These are phyloP conservation scores for Cenopis cana DNA, from an alignment of 2,888 invertebrate genomes.

Conservation along the genomic window DNA sequence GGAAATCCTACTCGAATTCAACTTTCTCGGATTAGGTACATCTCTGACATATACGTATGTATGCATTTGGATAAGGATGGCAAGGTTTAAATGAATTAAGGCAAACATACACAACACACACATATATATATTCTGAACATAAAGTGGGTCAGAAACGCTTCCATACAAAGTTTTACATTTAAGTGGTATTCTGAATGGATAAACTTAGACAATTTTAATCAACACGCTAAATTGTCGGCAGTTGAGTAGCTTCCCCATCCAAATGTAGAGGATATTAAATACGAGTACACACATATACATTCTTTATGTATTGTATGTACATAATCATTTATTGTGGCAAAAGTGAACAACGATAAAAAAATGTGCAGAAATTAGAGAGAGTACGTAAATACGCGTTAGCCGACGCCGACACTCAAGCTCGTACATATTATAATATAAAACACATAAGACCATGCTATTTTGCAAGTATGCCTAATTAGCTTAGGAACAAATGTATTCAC, in stretches of 20 bases:
- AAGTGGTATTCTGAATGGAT: slow-evolving; percentile 36
- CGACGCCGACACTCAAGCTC: too few relatives aligned
- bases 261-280: neutral
- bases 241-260: slow-evolving; percentile 9
- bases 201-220: slow-evolving; percentile 38
- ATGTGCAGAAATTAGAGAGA: too few relatives aligned
- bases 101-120: too few relatives aligned
- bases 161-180: slow-evolving; percentile 22
- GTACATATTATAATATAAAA: too few relatives aligned
- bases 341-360: too few relatives aligned
- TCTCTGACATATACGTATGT: neutral
- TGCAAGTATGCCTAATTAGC: neutral
- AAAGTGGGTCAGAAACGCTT: slow-evolving; percentile 9
- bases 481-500: neutral
- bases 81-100: neutral
- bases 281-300: neutral
- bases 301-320: neutral
- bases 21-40: neutral
- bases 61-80: neutral
- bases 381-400: too few relatives aligned
- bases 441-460: neutral
- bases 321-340: neutral
- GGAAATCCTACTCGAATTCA: neutral
- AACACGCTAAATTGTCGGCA: slow-evolving; percentile 36
- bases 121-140: neutral